Base-by-base conservation (phyloP, 2,113 vertebrate genomes). In the Steatornis caripensis region DNA sequence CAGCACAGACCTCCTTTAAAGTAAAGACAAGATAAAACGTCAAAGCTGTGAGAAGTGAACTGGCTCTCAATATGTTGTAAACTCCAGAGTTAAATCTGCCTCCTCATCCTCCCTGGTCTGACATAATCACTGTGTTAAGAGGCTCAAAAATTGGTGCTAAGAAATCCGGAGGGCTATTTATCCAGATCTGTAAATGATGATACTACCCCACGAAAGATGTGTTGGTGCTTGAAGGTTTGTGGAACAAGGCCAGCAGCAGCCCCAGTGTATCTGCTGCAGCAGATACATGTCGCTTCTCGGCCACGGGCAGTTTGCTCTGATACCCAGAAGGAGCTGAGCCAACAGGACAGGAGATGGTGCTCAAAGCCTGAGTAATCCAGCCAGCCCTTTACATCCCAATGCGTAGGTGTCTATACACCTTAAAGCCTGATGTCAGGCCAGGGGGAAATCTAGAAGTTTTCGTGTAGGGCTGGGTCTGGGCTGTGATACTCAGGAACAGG, bases 331-430 rank as follows among this genome's bases (percentile, higher is more conserved):
- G 92, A 94, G 86, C 96, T 21, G 48, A 92, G 95, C 88, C 93
- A 95, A 15, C 64, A 82, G 80, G 69, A 94, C 90, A 94, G 87
- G 90, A 94, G 95, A 96, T 89, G 96, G 92, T 90, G 86, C 89
- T 97, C 91, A 41, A 84, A 89, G 94, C 57, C 95, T 69, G 60
- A 81, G 69, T 71, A 54, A 81, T 27, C 8, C 82, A 86, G 43
- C 34, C 88, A 81, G 61, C 36, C 39, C 80, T 75, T 39, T 26
- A 17, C 51, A 84, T 39, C 58, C 49, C 6, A 10, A 12, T 10
- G 27, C 5, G 0, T 54, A 48, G 39, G 46, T 57, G 12, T 3
- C 76, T 85, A 8, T 43, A 32, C 30, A 7, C 18, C 84, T 65
- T 1, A n/a, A 36, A 84, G 30, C 58, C 15, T 22, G 58, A 39